Percentiles rank a stretch among this genome's conserved stretches.
These are phyloP conservation scores for Scaeva pyrastri DNA, from an alignment of 2,888 invertebrate species.

Conservation along the genomic window DNA sequence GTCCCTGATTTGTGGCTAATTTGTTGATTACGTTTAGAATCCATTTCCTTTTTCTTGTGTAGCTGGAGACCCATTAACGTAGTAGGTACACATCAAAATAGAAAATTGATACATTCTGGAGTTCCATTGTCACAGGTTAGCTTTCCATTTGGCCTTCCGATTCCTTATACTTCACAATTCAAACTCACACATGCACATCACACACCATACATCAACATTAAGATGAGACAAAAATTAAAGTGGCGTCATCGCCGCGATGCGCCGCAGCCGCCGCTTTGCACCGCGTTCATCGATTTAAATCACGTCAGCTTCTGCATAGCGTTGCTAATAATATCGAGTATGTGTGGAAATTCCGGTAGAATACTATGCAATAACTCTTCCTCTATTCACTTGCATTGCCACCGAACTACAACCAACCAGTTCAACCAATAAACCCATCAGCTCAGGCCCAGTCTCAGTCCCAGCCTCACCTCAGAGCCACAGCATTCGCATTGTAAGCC, in stretches of 20 bases:
- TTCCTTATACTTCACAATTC: slow-evolving; percentile 19
- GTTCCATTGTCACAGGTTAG: slow-evolving; percentile 54
- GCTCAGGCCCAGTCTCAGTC: not conserved
- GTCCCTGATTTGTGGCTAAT: not conserved
- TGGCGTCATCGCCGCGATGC: not conserved
- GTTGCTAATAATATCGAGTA: slow-evolving; percentile 32
- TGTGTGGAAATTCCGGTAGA: slow-evolving; percentile 44
- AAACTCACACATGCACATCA: not conserved
- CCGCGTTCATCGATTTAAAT: slow-evolving; percentile 6
- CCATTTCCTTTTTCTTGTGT: not conserved
- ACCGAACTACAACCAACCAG: not conserved
- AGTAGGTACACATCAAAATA: not conserved
- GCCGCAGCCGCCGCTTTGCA: not conserved
- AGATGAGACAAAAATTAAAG: slow-evolving; percentile 18
- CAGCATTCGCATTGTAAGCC: slow-evolving; percentile 14
- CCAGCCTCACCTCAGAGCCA: too few relatives aligned
- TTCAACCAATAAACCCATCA: slow-evolving; percentile 50
- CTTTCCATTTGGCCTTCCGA: slow-evolving; percentile 54
- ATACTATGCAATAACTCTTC: slow-evolving; percentile 35
- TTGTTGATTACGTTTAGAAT: not conserved
- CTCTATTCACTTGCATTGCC: slow-evolving; percentile 48
- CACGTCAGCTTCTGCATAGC: slow-evolving; percentile 12
- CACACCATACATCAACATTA: not conserved
- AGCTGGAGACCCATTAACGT: too few relatives aligned
- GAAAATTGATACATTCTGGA: slow-evolving; percentile 39